Percentiles rank a stretch among this genome's conserved stretches.
Evolutionary conservation across 2,888 invertebrate species (phyloP).

Genomic region (Mythimna albipuncta): DNA sequence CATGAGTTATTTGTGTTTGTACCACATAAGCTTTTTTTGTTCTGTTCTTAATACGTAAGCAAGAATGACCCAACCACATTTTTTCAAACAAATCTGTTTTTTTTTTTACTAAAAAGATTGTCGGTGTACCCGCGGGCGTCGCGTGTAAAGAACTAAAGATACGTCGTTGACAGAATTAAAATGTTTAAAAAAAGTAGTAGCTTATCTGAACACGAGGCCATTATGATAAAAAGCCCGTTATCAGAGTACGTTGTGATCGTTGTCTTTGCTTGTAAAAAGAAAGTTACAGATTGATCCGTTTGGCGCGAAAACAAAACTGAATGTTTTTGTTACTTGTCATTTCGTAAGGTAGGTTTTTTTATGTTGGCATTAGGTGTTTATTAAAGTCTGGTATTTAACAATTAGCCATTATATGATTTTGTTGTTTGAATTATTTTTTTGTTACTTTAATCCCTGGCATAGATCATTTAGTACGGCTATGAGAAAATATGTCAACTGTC

Average conservation of each 20-base stretch:
- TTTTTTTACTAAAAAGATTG: conserved; percentile 38
- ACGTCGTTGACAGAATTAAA: conserved; percentile 69
- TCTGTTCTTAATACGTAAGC: background rate
- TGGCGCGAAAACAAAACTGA: conserved; percentile 58
- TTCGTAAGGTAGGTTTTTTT: conserved; percentile 12
- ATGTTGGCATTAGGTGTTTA: background rate
- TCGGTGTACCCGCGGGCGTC: conserved; percentile 64
- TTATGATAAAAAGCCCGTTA: conserved; percentile 81
- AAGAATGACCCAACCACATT: conserved; percentile 14
- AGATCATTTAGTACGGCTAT: conserved; percentile 2
- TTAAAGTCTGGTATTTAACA: conserved; percentile 5
- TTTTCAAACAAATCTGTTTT: background rate
- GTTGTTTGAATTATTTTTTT: background rate
- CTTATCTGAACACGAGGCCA: conserved; percentile 82
- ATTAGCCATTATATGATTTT: background rate
- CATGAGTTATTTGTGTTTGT: conserved; percentile 44
- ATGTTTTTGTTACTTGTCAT: conserved; percentile 33
- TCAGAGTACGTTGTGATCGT: conserved; percentile 66
- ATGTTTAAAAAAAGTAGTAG: conserved; percentile 73
- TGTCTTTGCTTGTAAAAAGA: conserved; percentile 70
- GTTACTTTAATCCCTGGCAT: background rate
- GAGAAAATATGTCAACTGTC: conserved; percentile 29
- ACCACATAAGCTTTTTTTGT: background rate
- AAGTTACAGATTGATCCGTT: conserved; percentile 58
- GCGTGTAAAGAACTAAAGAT: conserved; percentile 63